Base-by-base conservation (phyloP, 2,113 vertebrate genomes). In the Pao palembangensis region DNA sequence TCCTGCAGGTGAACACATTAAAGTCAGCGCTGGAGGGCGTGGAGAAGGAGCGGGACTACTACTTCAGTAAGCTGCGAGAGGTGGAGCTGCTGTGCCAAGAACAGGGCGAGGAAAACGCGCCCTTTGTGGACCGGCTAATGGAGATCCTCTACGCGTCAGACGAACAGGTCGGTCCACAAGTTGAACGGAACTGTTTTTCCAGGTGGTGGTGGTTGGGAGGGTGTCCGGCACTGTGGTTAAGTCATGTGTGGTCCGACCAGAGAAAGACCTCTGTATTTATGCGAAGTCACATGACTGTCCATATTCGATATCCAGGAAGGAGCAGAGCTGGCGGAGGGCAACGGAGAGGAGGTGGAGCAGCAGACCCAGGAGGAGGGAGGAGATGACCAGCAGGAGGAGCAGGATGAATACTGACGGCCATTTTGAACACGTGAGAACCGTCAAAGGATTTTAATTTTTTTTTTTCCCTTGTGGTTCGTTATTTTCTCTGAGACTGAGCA, bases 1-100 rank as follows among this genome's bases (percentile, higher is more conserved):
- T n/a, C 53, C 49, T 61, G 3, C 74, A 99, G 97, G 90, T 99
- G 86, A 94, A 95, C 88, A 95, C 94, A 25, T 91, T 99, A 92
- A 98, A 98, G 88, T 89, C 91, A 83, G 94, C 95, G 81, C 93
- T 99, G 69, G 96, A 99, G 91, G 96, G 96, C 0, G 92, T 97
- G 87, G 96, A 99, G 86, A 98, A 98, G 82, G 97, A 99, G 88
- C 90, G 97, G 77, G 96, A 99, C 90, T 99, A 96, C 92, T 99
- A 99, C 88, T 99, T 99, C 28, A 94, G 95, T 66, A 99, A 99
- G 87, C 88, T 99, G 91, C 92, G 96, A 72, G 96, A 99, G 85
- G 96, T 99, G 71, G 97, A 99, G 85, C 90, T 98, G 48, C 91
- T 99, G 71, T 98, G 95, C 88, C 97, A 99, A 84, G 95, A 98